A percentile compares a stretch with the other conserved stretches of the same genome.
Conservation (phyloP, 2,113 vertebrate genomes). For the Promerops cafer region DNA sequence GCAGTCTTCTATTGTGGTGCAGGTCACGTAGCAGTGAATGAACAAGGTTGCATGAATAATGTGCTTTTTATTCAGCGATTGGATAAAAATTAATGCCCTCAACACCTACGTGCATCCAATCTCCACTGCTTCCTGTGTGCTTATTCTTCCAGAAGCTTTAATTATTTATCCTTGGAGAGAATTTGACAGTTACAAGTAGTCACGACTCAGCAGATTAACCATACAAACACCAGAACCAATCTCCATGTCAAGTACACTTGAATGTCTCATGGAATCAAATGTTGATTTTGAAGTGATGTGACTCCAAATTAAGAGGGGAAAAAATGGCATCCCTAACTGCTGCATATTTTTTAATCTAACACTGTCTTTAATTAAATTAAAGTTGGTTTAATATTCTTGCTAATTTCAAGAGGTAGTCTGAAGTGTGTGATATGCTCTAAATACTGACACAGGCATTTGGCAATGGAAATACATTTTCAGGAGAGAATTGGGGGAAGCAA, state of each 20-base stretch:
- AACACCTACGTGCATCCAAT: slow-evolving; percentile 67
- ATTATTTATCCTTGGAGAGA: slow-evolving; percentile 79
- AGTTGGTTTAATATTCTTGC: background rate
- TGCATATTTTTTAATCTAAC: background rate
- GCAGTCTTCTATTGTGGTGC: slow-evolving; percentile 71
- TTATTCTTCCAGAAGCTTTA: slow-evolving; percentile 72
- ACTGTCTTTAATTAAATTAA: background rate
- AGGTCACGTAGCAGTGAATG: slow-evolving; percentile 76
- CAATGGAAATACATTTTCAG: background rate
- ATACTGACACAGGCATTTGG: background rate
- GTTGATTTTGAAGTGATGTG: background rate
- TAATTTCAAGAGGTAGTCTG: background rate
- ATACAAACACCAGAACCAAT: slow-evolving; percentile 38
- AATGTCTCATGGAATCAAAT: background rate
- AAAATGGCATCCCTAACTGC: background rate
- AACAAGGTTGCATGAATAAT: slow-evolving; percentile 75
- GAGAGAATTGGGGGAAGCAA: background rate
- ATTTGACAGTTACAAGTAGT: slow-evolving; percentile 72
- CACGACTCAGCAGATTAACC: slow-evolving; percentile 74
- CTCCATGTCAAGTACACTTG: slow-evolving; percentile 22
- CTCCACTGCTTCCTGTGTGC: slow-evolving; percentile 58
- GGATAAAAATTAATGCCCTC: slow-evolving; percentile 72
- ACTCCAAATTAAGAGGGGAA: background rate
- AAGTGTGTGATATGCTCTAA: background rate
- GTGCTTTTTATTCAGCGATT: slow-evolving; percentile 71